Evolutionary conservation across 2,113 vertebrate genomes (phyloP).

Genomic region (Progne subis): DNA sequence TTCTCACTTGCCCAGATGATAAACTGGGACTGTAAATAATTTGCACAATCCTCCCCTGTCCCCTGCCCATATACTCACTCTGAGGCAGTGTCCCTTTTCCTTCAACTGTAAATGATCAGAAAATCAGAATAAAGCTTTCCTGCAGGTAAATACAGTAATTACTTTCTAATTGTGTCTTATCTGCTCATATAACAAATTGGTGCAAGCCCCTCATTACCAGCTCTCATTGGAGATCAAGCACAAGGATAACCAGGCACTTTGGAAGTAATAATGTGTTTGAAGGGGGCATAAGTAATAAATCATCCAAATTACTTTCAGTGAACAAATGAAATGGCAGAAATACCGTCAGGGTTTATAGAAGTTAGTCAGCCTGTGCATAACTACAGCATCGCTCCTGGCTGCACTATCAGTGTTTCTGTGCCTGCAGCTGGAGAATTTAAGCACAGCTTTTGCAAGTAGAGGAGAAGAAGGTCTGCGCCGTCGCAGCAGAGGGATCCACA

Average conservation of each 20-base stretch:
- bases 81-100: neutral
- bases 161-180: neutral
- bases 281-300: slow-evolving; percentile 1
- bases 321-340: slow-evolving; percentile 19
- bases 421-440: neutral
- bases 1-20: neutral
- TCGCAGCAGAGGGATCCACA: accelerated
- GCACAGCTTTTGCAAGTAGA: neutral
- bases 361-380: neutral
- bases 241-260: neutral
- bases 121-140: neutral
- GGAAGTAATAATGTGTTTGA: slow-evolving; percentile 15
- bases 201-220: neutral
- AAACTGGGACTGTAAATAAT: neutral
- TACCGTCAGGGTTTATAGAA: neutral
- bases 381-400: neutral
- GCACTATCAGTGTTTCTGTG: neutral
- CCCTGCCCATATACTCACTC: neutral
- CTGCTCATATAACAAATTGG: neutral
- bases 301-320: neutral
- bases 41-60: no score
- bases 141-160: neutral
- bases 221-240: neutral
- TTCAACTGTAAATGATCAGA: neutral
- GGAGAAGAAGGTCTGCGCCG: accelerated